These are phyloP conservation scores for Cyanoderma ruficeps DNA, from an alignment of 2,113 vertebrate species.

Conservation along the genomic window DNA sequence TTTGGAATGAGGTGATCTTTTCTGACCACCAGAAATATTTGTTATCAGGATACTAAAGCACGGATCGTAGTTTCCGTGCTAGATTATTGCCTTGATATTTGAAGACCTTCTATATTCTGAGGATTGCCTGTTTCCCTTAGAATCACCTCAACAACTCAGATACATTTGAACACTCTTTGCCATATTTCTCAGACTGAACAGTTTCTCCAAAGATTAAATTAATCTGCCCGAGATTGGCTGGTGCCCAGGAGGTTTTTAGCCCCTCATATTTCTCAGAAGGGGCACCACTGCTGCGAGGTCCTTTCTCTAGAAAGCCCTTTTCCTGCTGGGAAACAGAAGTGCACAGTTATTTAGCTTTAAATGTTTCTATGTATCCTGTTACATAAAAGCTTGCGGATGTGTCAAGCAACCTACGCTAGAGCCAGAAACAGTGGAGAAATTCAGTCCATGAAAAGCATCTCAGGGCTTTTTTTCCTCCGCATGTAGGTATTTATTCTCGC, in stretches of 20 bases:
- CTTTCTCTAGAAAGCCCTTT: not conserved
- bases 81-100: not conserved
- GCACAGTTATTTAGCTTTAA: constrained; percentile 50
- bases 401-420: constrained; percentile 24
- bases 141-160: not conserved
- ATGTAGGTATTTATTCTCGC: not conserved
- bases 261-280: not conserved
- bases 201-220: not conserved
- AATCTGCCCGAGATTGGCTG: not conserved
- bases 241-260: not conserved
- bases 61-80: not conserved
- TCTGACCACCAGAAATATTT: not conserved
- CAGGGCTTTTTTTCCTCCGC: constrained; percentile 9
- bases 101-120: not conserved
- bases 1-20: not conserved
- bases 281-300: not conserved
- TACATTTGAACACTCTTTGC: not conserved
- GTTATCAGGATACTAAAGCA: not conserved
- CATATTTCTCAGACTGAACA: not conserved
- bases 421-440: constrained; percentile 21
- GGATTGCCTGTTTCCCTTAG: not conserved
- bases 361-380: constrained; percentile 53
- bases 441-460: constrained; percentile 15
- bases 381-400: constrained; percentile 59
- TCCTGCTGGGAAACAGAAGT: not conserved